A percentile compares a stretch with the other conserved stretches of the same genome.
Evolutionary conservation across 1,140 invertebrate species (phyloP).

Genomic region (Bombus picipes): DNA sequence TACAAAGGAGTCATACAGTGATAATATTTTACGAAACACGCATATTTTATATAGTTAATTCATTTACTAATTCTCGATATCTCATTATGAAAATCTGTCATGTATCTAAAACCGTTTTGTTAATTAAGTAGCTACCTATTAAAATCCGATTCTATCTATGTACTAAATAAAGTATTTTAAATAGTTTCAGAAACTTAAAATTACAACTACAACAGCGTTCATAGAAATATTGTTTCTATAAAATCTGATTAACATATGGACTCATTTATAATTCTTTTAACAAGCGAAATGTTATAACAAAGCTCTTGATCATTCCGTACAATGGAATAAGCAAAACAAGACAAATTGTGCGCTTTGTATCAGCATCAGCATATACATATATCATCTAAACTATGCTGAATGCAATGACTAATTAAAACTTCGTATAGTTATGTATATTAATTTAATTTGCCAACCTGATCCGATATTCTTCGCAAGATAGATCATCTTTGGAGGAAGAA

Average conservation of each 20-base stretch:
- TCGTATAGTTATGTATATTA: conserved; percentile 39
- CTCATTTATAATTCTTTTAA: background rate
- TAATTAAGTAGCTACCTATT: background rate
- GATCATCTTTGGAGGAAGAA: conserved; percentile 41
- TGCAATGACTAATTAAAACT: background rate
- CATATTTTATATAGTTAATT: background rate
- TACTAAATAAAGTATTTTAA: background rate
- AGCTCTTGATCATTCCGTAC: background rate
- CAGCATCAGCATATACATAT: background rate
- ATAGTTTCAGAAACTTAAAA: background rate
- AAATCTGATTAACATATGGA: background rate
- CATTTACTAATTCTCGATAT: background rate
- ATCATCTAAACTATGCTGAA: background rate
- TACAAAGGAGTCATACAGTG: background rate
- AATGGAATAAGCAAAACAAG: background rate
- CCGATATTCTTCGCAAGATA: conserved; percentile 59
- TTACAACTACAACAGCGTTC: background rate
- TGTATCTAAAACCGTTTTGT: background rate
- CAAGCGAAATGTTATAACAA: background rate
- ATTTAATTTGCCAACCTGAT: conserved; percentile 63
- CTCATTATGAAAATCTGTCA: background rate
- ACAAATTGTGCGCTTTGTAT: background rate
- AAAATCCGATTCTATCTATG: background rate
- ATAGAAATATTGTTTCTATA: background rate
- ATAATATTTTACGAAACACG: background rate